Conservation (phyloP, 2,888 invertebrate genomes). For the Archips crataeganus region DNA sequence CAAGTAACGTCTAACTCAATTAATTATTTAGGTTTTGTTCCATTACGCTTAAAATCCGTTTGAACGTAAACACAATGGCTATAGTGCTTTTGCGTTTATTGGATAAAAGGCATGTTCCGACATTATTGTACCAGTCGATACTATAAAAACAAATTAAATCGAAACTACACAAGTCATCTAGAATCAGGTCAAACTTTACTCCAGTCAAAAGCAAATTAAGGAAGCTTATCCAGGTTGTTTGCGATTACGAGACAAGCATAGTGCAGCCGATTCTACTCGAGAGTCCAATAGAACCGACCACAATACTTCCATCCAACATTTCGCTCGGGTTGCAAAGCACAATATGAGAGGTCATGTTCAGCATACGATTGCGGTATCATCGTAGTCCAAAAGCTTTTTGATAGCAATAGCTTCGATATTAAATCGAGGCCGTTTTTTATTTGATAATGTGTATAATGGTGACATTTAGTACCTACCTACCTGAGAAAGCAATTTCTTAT, state of each 20-base stretch:
- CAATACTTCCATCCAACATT: not conserved
- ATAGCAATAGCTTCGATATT: not conserved
- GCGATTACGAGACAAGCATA: constrained; percentile 3
- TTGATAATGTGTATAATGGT: too few species aligned
- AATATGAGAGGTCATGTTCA: not conserved
- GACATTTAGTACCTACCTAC: too few species aligned
- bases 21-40: too few species aligned
- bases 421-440: not conserved
- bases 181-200: not conserved
- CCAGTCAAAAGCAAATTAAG: not conserved
- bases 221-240: constrained; percentile 9
- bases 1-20: too few species aligned
- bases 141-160: too few species aligned
- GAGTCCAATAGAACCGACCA: constrained; percentile 8
- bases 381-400: not conserved
- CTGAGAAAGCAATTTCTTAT: too few species aligned
- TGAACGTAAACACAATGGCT: too few species aligned
- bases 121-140: too few species aligned
- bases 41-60: too few species aligned
- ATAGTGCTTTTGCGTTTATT: too few species aligned
- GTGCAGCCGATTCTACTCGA: constrained; percentile 3
- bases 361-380: not conserved
- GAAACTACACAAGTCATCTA: not conserved
- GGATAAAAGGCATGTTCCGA: too few species aligned
- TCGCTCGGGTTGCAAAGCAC: constrained; percentile 7